Evolutionary conservation across 2,797 vertebrate genomes (phyloP).

Genomic region (Paramormyrops hopkinsi): DNA sequence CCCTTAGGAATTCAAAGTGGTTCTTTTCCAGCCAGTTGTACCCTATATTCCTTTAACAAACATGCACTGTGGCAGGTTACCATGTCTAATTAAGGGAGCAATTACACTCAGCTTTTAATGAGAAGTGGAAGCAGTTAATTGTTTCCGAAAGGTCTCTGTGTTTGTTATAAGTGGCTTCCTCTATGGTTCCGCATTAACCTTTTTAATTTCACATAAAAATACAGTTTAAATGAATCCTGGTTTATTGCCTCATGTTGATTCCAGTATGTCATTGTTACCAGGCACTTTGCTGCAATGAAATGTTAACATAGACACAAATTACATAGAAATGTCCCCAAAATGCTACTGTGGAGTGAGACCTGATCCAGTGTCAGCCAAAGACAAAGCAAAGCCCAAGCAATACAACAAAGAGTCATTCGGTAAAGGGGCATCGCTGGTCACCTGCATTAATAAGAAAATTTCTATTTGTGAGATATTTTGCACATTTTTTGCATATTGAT

Average conservation of each 20-base stretch:
- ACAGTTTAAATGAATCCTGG: conserved; percentile 15
- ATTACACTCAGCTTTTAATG: conserved; percentile 38
- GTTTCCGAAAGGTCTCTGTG: conserved; percentile 33
- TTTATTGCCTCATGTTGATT: conserved; percentile 5
- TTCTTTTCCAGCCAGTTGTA: conserved; percentile 24
- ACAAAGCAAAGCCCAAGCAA: background rate
- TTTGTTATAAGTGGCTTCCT: conserved; percentile 31
- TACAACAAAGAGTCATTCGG: background rate
- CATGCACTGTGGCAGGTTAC: conserved; percentile 21
- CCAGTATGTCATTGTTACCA: background rate
- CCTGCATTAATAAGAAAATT: background rate
- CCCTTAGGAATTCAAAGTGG: conserved; percentile 3
- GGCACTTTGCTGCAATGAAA: background rate
- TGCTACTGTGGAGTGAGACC: background rate
- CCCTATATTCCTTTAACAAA: conserved; percentile 25
- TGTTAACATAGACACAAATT: background rate
- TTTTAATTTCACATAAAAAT: conserved; percentile 33
- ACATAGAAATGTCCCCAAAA: background rate
- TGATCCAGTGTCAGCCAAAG: background rate
- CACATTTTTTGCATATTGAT: background rate
- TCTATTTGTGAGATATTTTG: background rate
- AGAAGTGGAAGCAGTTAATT: conserved; percentile 37
- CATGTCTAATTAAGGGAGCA: conserved; percentile 34
- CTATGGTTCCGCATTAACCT: conserved; percentile 24
- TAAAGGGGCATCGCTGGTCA: background rate